A percentile compares a stretch with the other conserved stretches of the same genome.
These are phyloP conservation scores for Microctonus aethiopoides DNA, from an alignment of 2,888 invertebrate genomes.

Conservation along the genomic window DNA sequence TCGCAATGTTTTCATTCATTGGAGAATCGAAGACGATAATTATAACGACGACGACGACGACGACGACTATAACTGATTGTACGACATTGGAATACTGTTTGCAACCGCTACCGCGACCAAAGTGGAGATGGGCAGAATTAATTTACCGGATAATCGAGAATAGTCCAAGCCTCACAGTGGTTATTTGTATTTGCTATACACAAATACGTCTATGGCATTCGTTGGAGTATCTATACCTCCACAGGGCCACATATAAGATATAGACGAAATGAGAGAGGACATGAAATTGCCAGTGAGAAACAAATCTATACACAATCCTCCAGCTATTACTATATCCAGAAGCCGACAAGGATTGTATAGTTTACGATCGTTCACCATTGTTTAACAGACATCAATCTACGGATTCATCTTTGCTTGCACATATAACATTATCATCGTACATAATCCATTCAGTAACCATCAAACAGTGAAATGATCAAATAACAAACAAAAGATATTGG, in stretches of 20 bases:
- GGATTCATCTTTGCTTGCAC: slow-evolving; percentile 10
- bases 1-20: background rate
- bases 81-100: slow-evolving; percentile 12
- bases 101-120: slow-evolving; percentile 23
- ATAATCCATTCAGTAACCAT: slow-evolving; percentile 30
- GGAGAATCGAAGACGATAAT: slow-evolving; percentile 19
- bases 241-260: no score
- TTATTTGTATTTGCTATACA: slow-evolving; percentile 62
- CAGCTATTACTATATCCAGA: slow-evolving; percentile 25
- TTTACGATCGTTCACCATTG: slow-evolving; percentile 39
- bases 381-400: slow-evolving; percentile 24
- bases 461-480: no score
- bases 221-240: slow-evolving; percentile 25
- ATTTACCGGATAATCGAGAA: slow-evolving; percentile 60
- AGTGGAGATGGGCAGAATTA: slow-evolving; percentile 55
- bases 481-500: no score
- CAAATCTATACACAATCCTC: background rate
- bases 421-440: background rate
- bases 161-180: slow-evolving; percentile 40
- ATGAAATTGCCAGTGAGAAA: background rate
- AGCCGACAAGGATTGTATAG: slow-evolving; percentile 23
- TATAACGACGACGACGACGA: no score
- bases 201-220: slow-evolving; percentile 23
- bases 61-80: slow-evolving; percentile 2
- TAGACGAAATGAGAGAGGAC: background rate